phyloP scores from a whole-genome alignment of 1,140 invertebrate genomes.

The Tetraneura akinire region DNA sequence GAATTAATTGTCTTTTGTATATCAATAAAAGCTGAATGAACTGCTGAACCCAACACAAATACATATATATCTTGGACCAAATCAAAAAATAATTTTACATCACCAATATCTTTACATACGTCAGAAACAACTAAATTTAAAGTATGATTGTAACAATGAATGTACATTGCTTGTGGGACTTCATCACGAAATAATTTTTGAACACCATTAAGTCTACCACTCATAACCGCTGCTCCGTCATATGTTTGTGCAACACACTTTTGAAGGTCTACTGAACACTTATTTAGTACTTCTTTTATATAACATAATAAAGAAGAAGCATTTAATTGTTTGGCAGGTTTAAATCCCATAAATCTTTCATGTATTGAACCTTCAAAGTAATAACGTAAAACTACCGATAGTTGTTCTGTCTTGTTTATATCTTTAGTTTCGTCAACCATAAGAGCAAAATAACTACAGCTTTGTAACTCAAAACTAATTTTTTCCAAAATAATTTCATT shows the following conservation, averaged over 20 bases:
- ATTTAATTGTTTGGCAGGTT: slow-evolving; percentile 20
- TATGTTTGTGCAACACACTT: slow-evolving; percentile 31
- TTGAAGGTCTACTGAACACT: too few relatives aligned
- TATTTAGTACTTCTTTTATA: slow-evolving; percentile 46
- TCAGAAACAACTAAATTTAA: slow-evolving; percentile 34
- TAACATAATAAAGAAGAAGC: slow-evolving; percentile 10
- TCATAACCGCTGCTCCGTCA: slow-evolving; percentile 15
- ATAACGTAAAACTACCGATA: slow-evolving; percentile 20
- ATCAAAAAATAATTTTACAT: slow-evolving; percentile 47
- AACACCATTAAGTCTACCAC: slow-evolving; percentile 19
- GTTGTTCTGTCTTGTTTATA: slow-evolving; percentile 24
- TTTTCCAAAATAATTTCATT: slow-evolving; percentile 20
- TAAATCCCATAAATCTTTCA: slow-evolving; percentile 16
- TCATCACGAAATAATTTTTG: slow-evolving; percentile 34
- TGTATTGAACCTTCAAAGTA: slow-evolving; percentile 9
- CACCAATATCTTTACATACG: slow-evolving; percentile 37
- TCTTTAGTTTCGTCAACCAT: slow-evolving; percentile 42
- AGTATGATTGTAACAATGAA: slow-evolving; percentile 35
- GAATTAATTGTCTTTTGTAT: slow-evolving; percentile 22
- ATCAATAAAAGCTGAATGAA: slow-evolving; percentile 24
- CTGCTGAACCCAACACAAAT: slow-evolving; percentile 28
- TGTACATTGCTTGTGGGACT: slow-evolving; percentile 30
- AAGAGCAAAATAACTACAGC: slow-evolving; percentile 41
- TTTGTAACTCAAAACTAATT: slow-evolving; percentile 38
- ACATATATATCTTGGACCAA: slow-evolving; percentile 34